Evolutionary conservation across 2,113 vertebrate genomes (phyloP).

Genomic region (Aegithalos caudatus): DNA sequence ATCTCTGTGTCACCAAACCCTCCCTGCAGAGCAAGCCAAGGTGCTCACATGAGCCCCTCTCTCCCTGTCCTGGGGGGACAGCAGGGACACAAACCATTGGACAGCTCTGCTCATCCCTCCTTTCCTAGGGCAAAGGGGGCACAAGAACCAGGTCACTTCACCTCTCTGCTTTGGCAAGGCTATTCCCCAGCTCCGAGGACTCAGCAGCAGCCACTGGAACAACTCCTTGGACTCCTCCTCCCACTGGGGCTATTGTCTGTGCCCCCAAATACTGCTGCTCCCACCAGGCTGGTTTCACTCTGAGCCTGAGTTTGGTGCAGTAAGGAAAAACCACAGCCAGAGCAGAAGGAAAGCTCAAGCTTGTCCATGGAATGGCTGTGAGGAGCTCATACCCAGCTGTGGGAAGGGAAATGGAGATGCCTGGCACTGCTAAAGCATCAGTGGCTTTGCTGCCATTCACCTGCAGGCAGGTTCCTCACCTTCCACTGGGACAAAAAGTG

Average conservation of each 20-base stretch:
- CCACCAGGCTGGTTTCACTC: background rate
- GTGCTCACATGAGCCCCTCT: rapidly evolving
- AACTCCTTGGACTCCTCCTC: background rate
- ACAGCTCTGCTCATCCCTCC: background rate
- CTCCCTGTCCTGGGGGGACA: rapidly evolving
- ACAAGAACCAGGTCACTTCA: background rate
- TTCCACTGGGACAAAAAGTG: background rate
- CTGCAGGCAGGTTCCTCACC: background rate
- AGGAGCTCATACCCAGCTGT: background rate
- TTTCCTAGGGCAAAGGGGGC: background rate
- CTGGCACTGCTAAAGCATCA: background rate
- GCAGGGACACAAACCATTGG: background rate
- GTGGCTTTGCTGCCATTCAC: background rate
- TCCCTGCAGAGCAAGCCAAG: background rate
- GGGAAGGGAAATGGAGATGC: background rate
- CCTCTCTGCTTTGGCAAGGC: background rate
- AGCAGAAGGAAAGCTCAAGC: background rate
- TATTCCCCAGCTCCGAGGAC: background rate
- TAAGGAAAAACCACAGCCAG: background rate
- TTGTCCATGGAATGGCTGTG: background rate
- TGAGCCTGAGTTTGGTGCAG: rapidly evolving
- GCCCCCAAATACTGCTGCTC: rapidly evolving
- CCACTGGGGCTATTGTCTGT: background rate
- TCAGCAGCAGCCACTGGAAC: background rate
- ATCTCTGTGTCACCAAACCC: rapidly evolving